A percentile compares a stretch with the other conserved stretches of the same genome.
These are phyloP conservation scores for Centruroides sculpturatus DNA, from an alignment of 1,140 invertebrate species.

Conservation along the genomic window DNA sequence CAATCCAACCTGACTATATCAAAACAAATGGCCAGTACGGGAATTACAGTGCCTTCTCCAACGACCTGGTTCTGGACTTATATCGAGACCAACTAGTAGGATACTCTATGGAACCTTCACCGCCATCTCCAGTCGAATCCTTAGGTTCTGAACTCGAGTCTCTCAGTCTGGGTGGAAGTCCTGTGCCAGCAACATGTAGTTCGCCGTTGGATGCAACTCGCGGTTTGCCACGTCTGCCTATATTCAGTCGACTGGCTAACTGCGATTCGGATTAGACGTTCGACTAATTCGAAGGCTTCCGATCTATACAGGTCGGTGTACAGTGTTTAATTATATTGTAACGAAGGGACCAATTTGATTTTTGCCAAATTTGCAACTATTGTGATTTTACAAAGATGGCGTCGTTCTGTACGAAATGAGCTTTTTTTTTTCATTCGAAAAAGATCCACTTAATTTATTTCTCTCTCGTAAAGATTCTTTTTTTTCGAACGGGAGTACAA, in stretches of 20 bases:
- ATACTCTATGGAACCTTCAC: background rate
- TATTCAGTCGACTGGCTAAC: conserved; percentile 8
- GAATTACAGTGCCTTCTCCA: background rate
- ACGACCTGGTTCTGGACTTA: background rate
- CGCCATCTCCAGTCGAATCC: conserved; percentile 11
- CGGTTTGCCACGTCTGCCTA: conserved; percentile 9
- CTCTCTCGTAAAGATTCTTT: too few species aligned
- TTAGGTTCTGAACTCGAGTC: conserved; percentile 15
- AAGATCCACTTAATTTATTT: too few species aligned
- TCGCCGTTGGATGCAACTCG: background rate
- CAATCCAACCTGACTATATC: background rate
- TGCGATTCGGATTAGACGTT: background rate
- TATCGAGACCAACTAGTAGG: background rate
- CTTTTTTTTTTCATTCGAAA: too few species aligned
- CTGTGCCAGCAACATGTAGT: background rate
- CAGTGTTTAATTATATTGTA: too few species aligned
- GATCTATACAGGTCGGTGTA: too few species aligned
- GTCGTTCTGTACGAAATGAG: too few species aligned
- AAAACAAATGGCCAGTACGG: conserved; percentile 1
- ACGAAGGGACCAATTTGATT: too few species aligned
- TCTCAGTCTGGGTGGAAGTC: background rate
- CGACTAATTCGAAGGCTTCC: too few species aligned
- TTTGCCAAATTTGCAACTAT: too few species aligned
- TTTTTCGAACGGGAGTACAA: too few species aligned
- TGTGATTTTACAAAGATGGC: too few species aligned